A percentile compares a stretch with the other conserved stretches of the same genome.
Conservation (phyloP, 2,888 invertebrate genomes). For the Noctuana brunneofusca region DNA sequence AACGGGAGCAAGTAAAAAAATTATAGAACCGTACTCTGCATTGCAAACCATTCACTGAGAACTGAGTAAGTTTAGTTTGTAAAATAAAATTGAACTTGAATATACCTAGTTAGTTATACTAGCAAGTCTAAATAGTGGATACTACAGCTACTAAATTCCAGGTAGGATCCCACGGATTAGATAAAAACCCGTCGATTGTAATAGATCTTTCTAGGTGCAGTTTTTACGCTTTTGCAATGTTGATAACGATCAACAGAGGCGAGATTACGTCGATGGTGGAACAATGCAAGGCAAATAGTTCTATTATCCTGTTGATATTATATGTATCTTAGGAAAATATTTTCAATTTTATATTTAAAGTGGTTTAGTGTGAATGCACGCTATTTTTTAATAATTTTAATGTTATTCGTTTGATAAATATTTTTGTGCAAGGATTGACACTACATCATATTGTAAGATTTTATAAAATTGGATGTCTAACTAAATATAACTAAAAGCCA, state of each 20-base stretch:
- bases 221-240: conserved; percentile 27
- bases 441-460: background rate
- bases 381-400: background rate
- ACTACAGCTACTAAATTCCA: conserved; percentile 7
- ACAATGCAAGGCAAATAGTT: conserved; percentile 16
- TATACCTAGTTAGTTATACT: no score
- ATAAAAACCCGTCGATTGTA: conserved; percentile 22
- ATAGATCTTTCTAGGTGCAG: conserved; percentile 31
- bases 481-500: background rate
- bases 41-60: background rate
- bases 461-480: background rate
- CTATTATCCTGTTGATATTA: conserved; percentile 9
- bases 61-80: background rate
- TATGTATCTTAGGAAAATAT: conserved; percentile 16
- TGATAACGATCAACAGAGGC: conserved; percentile 21
- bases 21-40: background rate
- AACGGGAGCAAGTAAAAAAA: background rate
- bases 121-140: background rate
- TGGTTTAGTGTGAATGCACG: background rate
- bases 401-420: no score
- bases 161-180: conserved; percentile 29
- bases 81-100: background rate
- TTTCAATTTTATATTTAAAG: conserved; percentile 8
- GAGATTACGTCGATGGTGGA: conserved; percentile 25
- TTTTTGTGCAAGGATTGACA: no score